These are phyloP conservation scores for Eumacrocentrus americanus DNA, from an alignment of 2,888 invertebrate species.

Conservation along the genomic window DNA sequence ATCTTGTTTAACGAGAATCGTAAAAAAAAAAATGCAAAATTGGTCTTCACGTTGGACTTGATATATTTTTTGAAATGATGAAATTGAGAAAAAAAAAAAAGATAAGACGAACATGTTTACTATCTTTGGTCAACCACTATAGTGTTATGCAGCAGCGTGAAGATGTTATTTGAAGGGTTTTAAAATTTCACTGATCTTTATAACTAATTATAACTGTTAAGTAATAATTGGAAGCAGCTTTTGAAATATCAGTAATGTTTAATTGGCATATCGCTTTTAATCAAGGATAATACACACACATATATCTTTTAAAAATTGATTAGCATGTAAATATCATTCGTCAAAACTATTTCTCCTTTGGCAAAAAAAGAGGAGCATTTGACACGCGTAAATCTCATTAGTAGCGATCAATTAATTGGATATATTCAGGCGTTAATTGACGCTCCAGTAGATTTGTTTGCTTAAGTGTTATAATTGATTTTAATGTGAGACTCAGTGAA, in stretches of 20 bases:
- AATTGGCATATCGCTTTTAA: conserved; percentile 23
- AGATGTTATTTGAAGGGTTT: conserved; percentile 34
- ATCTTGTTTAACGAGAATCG: conserved; percentile 48
- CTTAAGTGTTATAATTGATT: conserved; percentile 14
- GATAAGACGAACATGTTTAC: conserved; percentile 47
- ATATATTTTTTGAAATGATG: conserved; percentile 53
- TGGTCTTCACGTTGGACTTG: conserved; percentile 53
- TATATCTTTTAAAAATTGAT: conserved; percentile 35
- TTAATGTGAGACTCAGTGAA: conserved; percentile 27
- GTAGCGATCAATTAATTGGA: conserved; percentile 33
- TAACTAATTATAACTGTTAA: neutral
- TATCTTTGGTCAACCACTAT: conserved; percentile 37
- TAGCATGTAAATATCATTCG: conserved; percentile 37
- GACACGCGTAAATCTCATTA: conserved; percentile 30
- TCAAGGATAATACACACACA: conserved; percentile 18
- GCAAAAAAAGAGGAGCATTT: neutral
- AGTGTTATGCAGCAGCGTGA: conserved; percentile 37
- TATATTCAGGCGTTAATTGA: conserved; percentile 37
- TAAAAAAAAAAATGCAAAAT: conserved; percentile 41
- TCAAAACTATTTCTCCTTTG: conserved; percentile 26
- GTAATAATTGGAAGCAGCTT: conserved; percentile 9
- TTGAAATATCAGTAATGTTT: conserved; percentile 16
- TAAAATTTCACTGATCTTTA: conserved; percentile 39
- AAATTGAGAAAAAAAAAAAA: conserved; percentile 37
- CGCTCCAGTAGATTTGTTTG: conserved; percentile 34